Evolutionary conservation across 92 coral and sea anemone genomes (phyloP).

Genomic region (Phenganax stokvisi): DNA sequence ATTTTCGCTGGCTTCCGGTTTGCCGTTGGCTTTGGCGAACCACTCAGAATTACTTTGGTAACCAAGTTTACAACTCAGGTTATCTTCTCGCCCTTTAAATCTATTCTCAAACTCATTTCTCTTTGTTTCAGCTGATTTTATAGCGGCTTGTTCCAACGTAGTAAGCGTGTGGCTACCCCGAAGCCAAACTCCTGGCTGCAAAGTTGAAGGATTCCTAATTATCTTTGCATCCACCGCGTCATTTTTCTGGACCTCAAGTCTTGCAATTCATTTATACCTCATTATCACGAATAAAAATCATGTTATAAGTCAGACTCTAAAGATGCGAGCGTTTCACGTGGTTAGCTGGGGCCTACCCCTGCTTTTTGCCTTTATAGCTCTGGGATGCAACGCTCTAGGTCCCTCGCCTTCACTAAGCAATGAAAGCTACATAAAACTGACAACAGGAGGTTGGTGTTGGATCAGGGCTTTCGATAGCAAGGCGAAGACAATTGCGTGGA

Average conservation of each 20-base stretch:
- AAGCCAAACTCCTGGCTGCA: not conserved
- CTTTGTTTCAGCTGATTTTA: slow-evolving; percentile 10
- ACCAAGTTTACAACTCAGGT: not conserved
- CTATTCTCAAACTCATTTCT: not conserved
- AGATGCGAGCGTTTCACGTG: slow-evolving; percentile 5
- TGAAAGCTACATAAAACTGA: slow-evolving; percentile 10
- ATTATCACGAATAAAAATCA: not conserved
- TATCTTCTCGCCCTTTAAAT: not conserved
- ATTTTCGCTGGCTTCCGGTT: not conserved
- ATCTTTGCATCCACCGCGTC: slow-evolving; percentile 25
- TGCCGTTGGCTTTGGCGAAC: not conserved
- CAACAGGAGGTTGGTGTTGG: slow-evolving; percentile 36
- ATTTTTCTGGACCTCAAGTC: slow-evolving; percentile 33
- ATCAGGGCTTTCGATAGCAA: not conserved
- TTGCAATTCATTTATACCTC: slow-evolving; percentile 27
- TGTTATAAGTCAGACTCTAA: not conserved
- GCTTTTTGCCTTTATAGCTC: slow-evolving; percentile 6
- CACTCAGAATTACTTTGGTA: not conserved
- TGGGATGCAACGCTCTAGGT: slow-evolving; percentile 16
- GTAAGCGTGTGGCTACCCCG: slow-evolving; percentile 18
- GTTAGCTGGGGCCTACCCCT: slow-evolving; percentile 30
- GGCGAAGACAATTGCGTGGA: slow-evolving; percentile 16
- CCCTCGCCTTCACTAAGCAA: slow-evolving; percentile 1
- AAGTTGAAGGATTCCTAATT: slow-evolving; percentile 19
- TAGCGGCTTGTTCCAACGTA: slow-evolving; percentile 15